Percentiles rank a stretch among this genome's conserved stretches.
Evolutionary conservation across 1,140 invertebrate species (phyloP).

Genomic region (Ceratosolen fusciceps): DNA sequence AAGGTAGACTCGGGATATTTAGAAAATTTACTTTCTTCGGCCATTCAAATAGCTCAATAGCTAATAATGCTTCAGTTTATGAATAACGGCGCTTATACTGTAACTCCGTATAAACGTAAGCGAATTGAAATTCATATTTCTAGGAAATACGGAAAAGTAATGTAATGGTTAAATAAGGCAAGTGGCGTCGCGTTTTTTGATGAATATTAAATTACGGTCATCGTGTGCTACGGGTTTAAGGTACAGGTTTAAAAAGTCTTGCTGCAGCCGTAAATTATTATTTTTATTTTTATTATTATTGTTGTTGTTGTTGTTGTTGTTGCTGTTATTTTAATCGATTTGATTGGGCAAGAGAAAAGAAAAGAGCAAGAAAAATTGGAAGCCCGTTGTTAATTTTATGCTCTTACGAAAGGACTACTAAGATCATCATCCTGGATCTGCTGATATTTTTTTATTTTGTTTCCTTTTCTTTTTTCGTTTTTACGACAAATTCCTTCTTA

Average conservation of each 20-base stretch:
- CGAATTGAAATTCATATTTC: conserved; percentile 8
- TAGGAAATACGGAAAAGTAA: neutral
- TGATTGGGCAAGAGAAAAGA: neutral
- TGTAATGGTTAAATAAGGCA: neutral
- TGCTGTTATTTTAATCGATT: neutral
- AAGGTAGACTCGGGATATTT: neutral
- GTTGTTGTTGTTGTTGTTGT: too few relatives aligned
- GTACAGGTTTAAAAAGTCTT: neutral
- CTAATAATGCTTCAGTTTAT: conserved; percentile 14
- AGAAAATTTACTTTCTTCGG: conserved; percentile 29
- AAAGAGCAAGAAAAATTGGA: conserved; percentile 31
- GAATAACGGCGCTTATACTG: neutral
- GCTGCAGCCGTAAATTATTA: neutral
- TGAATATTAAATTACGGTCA: neutral
- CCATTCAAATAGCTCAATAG: conserved; percentile 15
- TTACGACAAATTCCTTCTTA: neutral
- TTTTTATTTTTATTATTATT: too few relatives aligned
- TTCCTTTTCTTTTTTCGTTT: too few relatives aligned
- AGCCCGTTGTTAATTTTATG: conserved; percentile 51
- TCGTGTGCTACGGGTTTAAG: neutral
- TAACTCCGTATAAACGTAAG: neutral
- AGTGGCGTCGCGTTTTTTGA: neutral
- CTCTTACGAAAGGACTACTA: conserved; percentile 54
- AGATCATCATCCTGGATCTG: conserved; percentile 56
- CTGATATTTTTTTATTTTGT: conserved; percentile 36